Evolutionary conservation across 1,140 invertebrate genomes (phyloP).

Genomic region (Papilio dardanus): DNA sequence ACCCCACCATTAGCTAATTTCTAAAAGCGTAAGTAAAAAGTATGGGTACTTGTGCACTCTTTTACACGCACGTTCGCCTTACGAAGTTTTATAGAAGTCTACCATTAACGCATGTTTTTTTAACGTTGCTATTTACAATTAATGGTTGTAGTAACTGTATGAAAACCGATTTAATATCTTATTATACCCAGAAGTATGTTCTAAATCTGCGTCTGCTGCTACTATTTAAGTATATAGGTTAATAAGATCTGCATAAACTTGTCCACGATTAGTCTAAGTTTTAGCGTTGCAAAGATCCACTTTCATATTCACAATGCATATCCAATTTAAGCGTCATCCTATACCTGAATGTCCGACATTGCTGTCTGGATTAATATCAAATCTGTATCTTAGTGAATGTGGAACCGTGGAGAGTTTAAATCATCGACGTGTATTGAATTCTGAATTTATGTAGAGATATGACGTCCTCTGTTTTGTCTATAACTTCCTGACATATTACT

Average conservation of each 20-base stretch:
- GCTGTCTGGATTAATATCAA: slow-evolving; percentile 25
- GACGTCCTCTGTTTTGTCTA: neutral
- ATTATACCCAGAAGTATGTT: no score
- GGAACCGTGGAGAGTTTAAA: neutral
- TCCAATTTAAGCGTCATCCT: slow-evolving; percentile 21
- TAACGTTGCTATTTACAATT: neutral
- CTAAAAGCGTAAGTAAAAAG: slow-evolving; percentile 23
- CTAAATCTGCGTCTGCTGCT: no score
- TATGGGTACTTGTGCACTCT: slow-evolving; percentile 22
- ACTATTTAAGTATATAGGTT: neutral
- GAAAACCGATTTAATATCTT: no score
- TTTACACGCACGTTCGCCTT: slow-evolving; percentile 29
- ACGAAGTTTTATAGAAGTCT: slow-evolving; percentile 12
- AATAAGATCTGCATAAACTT: neutral
- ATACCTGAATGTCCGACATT: slow-evolving; percentile 3
- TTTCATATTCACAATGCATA: slow-evolving; percentile 30
- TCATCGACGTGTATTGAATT: slow-evolving; percentile 4
- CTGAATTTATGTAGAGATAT: neutral
- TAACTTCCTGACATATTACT: neutral
- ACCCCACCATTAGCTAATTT: slow-evolving; percentile 53
- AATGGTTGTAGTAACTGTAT: no score
- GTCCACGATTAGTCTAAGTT: neutral
- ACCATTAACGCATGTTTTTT: neutral
- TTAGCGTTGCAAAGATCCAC: neutral
- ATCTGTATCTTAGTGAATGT: slow-evolving; percentile 30